phyloP scores from a whole-genome alignment of 2,113 vertebrate genomes.

The Micronycteris hirsuta region DNA sequence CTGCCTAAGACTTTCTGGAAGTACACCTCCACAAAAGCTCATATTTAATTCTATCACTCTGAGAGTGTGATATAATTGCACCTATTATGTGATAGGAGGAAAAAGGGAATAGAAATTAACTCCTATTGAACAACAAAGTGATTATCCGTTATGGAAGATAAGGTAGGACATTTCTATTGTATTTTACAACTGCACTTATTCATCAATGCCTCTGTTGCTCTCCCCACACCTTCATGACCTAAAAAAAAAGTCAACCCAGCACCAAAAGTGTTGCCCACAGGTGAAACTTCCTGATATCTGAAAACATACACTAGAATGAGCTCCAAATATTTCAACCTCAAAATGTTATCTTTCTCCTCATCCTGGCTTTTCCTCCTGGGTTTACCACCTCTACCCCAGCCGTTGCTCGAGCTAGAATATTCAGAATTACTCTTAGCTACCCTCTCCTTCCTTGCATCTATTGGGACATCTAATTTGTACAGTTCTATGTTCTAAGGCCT shows the following conservation, averaged over 20 bases:
- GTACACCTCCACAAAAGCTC: constrained; percentile 64
- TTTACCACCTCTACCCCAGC: neutral
- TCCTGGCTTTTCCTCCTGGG: neutral
- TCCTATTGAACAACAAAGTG: constrained; percentile 69
- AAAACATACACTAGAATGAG: neutral
- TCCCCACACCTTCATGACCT: neutral
- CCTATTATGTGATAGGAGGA: constrained; percentile 68
- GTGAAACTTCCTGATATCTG: neutral
- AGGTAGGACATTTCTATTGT: constrained; percentile 43
- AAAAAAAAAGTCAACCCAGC: constrained; percentile 20
- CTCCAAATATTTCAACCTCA: neutral
- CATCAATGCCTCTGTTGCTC: neutral
- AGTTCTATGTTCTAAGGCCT: neutral
- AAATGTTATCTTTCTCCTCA: neutral
- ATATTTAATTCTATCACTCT: constrained; percentile 79
- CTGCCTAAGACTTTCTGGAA: constrained; percentile 70
- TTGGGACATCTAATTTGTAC: neutral
- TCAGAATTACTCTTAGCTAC: neutral
- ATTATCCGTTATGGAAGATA: constrained; percentile 63
- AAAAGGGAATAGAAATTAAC: constrained; percentile 72
- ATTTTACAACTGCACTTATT: constrained; percentile 23
- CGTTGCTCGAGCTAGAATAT: neutral
- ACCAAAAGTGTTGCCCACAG: neutral
- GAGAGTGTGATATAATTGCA: constrained; percentile 74
- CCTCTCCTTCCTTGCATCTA: neutral